Percentiles rank a stretch among this genome's conserved stretches.
Evolutionary conservation across 2,797 vertebrate genomes (phyloP).

Genomic region (Cyclopterus lumpus): DNA sequence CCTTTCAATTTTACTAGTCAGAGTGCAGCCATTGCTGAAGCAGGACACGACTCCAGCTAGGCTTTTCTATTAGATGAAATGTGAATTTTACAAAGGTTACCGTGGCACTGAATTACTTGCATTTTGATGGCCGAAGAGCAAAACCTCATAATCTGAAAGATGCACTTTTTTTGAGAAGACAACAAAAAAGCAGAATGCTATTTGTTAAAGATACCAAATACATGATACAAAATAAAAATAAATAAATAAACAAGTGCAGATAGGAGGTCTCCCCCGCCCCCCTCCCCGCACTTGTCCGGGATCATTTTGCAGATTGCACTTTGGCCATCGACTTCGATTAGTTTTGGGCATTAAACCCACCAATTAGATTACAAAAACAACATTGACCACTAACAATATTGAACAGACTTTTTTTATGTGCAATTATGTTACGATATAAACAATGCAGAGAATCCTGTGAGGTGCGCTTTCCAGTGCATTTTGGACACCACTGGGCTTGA

Average conservation of each 20-base stretch:
- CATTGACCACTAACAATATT: not conserved
- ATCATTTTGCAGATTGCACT: too few species aligned
- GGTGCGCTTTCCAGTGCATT: slow-evolving; percentile 6
- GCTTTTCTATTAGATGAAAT: slow-evolving; percentile 37
- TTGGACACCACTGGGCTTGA: slow-evolving; percentile 21
- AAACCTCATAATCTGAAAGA: too few species aligned
- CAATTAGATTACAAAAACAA: not conserved
- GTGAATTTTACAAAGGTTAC: not conserved
- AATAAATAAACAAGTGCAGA: too few species aligned
- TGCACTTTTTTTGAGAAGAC: too few species aligned
- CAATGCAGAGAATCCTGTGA: not conserved
- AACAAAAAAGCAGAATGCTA: too few species aligned
- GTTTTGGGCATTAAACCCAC: not conserved
- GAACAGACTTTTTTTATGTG: not conserved
- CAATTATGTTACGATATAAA: not conserved
- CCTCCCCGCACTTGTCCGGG: too few species aligned
- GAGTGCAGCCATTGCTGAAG: slow-evolving; percentile 34
- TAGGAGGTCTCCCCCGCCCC: too few species aligned
- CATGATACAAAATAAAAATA: too few species aligned
- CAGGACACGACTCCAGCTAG: slow-evolving; percentile 32
- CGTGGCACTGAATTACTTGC: not conserved
- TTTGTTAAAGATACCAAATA: too few species aligned
- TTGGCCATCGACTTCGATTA: too few species aligned
- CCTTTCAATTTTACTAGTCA: slow-evolving; percentile 45
- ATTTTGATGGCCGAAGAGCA: too few species aligned